Evolutionary conservation across 1,140 invertebrate species (phyloP).

Genomic region (Teleogryllus occipitalis): DNA sequence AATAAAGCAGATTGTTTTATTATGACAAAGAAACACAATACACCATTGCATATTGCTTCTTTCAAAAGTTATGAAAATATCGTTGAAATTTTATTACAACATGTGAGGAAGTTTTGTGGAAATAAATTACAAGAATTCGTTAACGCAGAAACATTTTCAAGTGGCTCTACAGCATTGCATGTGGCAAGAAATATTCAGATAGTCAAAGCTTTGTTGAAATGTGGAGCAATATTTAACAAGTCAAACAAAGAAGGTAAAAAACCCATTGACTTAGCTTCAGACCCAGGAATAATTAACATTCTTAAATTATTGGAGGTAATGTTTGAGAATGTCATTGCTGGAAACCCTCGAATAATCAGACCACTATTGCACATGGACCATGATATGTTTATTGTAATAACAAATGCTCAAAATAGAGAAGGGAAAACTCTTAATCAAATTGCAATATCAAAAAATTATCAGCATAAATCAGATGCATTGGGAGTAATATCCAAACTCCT

Average conservation of each 20-base stretch:
- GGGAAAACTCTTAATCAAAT: not conserved
- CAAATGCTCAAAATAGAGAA: not conserved
- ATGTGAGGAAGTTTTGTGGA: conserved; percentile 11
- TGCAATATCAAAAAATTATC: not conserved
- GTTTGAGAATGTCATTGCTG: not conserved
- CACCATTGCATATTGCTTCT: not conserved
- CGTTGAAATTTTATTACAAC: not conserved
- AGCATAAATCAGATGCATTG: not conserved
- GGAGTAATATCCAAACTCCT: not conserved
- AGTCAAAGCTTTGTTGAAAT: not conserved
- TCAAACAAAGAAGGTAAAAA: not conserved
- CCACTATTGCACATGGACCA: not conserved
- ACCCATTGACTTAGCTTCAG: not conserved
- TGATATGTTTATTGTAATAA: not conserved
- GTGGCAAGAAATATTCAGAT: not conserved
- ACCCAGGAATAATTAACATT: not conserved
- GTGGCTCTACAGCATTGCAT: not conserved
- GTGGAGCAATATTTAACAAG: not conserved
- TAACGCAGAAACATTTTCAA: not conserved
- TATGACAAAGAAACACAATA: not conserved
- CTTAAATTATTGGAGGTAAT: not conserved
- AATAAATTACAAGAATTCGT: not conserved
- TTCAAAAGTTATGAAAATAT: not conserved
- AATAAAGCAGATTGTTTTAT: not conserved
- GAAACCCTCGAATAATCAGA: not conserved